These are phyloP conservation scores for Sphaerophoria rueppellii DNA, from an alignment of 2,888 invertebrate species.

Conservation along the genomic window DNA sequence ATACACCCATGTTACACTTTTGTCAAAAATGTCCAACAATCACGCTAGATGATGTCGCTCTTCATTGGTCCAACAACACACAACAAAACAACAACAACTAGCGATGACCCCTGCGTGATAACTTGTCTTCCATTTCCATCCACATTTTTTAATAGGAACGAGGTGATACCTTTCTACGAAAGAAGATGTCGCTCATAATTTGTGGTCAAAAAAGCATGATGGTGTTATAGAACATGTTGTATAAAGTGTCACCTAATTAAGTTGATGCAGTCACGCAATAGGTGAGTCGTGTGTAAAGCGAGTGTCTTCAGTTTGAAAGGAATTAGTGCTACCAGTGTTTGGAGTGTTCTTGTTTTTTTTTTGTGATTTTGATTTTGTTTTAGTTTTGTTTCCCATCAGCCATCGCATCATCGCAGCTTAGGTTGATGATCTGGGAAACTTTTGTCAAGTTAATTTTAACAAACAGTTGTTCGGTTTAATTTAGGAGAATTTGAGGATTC, in stretches of 20 bases:
- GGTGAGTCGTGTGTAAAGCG: constrained; percentile 1
- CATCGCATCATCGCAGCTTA: constrained; percentile 41
- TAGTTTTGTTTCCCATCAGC: not conserved
- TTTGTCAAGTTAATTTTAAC: constrained; percentile 30
- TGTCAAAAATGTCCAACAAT: constrained; percentile 33
- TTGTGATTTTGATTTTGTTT: constrained; percentile 5
- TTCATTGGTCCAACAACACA: not conserved
- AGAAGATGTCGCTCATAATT: constrained; percentile 69
- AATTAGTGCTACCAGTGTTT: constrained; percentile 68
- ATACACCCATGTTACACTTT: constrained; percentile 64
- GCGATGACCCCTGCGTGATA: constrained; percentile 68
- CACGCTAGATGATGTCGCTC: constrained; percentile 42
- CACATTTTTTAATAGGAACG: not conserved
- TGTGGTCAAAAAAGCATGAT: constrained; percentile 47
- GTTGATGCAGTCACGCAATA: constrained; percentile 61
- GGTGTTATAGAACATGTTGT: constrained; percentile 59
- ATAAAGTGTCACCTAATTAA: constrained; percentile 70
- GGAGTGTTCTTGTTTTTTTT: not conserved
- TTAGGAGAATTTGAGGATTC: not conserved
- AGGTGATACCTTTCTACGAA: not conserved
- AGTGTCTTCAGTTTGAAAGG: not conserved
- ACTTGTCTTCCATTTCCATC: constrained; percentile 54
- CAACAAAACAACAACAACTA: constrained; percentile 3
- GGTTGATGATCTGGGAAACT: constrained; percentile 57
- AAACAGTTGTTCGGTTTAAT: not conserved